phyloP scores from a whole-genome alignment of 2,113 vertebrate genomes.

The Fregetta grallaria region DNA sequence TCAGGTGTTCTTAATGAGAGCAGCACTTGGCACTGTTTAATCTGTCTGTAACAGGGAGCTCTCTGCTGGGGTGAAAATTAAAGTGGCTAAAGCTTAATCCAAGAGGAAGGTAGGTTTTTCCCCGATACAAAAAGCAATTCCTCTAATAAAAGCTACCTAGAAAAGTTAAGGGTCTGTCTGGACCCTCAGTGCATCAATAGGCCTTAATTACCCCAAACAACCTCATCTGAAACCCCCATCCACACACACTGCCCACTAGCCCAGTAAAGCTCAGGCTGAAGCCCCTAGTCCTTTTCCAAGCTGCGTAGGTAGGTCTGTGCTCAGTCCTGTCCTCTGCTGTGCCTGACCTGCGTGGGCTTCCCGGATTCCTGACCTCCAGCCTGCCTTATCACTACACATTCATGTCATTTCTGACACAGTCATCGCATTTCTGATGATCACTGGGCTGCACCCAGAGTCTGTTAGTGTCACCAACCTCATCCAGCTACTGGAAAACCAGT shows the following conservation, averaged over 20 bases:
- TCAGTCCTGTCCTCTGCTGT: neutral
- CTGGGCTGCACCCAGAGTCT: neutral
- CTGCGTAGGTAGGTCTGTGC: neutral
- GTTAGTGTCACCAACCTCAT: neutral
- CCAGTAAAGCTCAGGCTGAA: neutral
- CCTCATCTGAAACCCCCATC: neutral
- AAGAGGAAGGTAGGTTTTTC: neutral
- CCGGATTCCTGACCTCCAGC: neutral
- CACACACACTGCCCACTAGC: neutral
- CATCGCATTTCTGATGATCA: slow-evolving; percentile 19
- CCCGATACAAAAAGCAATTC: neutral
- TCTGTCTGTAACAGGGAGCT: neutral
- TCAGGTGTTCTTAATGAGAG: slow-evolving; percentile 28
- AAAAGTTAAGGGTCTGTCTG: neutral
- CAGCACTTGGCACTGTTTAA: neutral
- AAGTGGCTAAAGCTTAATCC: neutral
- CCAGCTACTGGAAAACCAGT: neutral
- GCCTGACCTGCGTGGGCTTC: neutral
- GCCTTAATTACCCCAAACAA: neutral
- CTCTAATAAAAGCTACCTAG: neutral
- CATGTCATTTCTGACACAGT: neutral
- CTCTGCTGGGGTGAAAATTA: slow-evolving; percentile 28
- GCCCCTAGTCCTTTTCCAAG: neutral
- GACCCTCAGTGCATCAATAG: neutral
- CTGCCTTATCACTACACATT: neutral